These are phyloP conservation scores for Eumacrocentrus americanus DNA, from an alignment of 2,888 invertebrate genomes.

Conservation along the genomic window DNA sequence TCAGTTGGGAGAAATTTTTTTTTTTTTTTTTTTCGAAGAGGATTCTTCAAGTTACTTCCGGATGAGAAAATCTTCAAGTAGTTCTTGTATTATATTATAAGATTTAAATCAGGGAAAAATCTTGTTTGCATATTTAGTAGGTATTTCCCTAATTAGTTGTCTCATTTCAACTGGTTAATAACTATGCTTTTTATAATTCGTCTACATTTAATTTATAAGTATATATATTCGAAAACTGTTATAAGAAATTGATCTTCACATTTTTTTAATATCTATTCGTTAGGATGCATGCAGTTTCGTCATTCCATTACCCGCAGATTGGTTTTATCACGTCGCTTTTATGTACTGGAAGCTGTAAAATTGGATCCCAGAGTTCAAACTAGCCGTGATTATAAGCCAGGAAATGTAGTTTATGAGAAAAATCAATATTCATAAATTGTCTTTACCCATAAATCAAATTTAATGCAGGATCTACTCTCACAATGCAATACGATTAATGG, in stretches of 20 bases:
- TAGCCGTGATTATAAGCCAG: neutral
- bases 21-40: too few relatives aligned
- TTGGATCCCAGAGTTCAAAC: neutral
- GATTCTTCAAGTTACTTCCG: too few relatives aligned
- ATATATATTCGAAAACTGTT: neutral
- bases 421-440: neutral
- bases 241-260: neutral
- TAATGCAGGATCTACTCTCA: neutral
- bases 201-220: neutral
- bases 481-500: neutral
- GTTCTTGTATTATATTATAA: too few relatives aligned
- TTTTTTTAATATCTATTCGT: neutral
- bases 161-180: too few relatives aligned
- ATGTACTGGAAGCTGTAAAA: neutral
- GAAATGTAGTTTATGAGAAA: slow-evolving; percentile 4
- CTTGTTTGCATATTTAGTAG: too few relatives aligned
- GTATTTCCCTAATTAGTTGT: too few relatives aligned
- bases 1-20: too few relatives aligned
- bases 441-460: neutral
- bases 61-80: too few relatives aligned
- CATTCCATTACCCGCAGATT: neutral
- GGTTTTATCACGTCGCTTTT: neutral
- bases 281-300: too few relatives aligned
- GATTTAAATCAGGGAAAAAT: too few relatives aligned
- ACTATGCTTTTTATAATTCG: too few relatives aligned